Evolutionary conservation across 2,888 invertebrate genomes (phyloP).

Genomic region (Pardosa pseudoannulata): DNA sequence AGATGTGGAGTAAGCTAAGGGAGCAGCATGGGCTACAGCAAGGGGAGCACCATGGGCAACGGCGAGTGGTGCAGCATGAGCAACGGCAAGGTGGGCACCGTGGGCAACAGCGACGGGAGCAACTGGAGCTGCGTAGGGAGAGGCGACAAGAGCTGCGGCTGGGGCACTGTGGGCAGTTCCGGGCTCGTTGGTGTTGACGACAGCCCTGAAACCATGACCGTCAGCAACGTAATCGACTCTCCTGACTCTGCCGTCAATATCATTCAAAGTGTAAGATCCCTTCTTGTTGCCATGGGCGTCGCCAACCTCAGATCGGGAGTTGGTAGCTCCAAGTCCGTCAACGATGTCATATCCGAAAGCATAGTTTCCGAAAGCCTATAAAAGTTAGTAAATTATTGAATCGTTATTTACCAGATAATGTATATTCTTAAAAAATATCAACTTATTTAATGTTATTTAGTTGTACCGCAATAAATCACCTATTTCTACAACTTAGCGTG

Average conservation of each 20-base stretch:
- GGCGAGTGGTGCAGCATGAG: constrained; percentile 20
- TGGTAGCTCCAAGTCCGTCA: constrained; percentile 43
- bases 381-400: too few relatives aligned
- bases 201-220: constrained; percentile 59
- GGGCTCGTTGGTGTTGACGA: constrained; percentile 63
- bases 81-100: constrained; percentile 39
- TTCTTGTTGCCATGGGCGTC: background rate
- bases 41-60: constrained; percentile 12
- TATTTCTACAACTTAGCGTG: too few relatives aligned
- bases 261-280: background rate
- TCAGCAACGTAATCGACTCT: constrained; percentile 70
- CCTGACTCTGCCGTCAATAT: constrained; percentile 53
- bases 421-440: too few relatives aligned
- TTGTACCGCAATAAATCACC: too few relatives aligned
- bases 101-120: constrained; percentile 47
- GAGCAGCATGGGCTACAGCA: background rate
- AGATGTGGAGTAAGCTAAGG: background rate
- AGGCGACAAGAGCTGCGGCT: constrained; percentile 21
- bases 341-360: constrained; percentile 55
- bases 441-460: too few relatives aligned
- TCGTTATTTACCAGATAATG: too few relatives aligned
- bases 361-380: constrained; percentile 41
- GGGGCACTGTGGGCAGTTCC: constrained; percentile 59
- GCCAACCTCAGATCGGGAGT: constrained; percentile 17
- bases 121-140: constrained; percentile 33